Evolutionary conservation across 2,888 invertebrate species (phyloP).

Genomic region (Phymatocera aterrima): DNA sequence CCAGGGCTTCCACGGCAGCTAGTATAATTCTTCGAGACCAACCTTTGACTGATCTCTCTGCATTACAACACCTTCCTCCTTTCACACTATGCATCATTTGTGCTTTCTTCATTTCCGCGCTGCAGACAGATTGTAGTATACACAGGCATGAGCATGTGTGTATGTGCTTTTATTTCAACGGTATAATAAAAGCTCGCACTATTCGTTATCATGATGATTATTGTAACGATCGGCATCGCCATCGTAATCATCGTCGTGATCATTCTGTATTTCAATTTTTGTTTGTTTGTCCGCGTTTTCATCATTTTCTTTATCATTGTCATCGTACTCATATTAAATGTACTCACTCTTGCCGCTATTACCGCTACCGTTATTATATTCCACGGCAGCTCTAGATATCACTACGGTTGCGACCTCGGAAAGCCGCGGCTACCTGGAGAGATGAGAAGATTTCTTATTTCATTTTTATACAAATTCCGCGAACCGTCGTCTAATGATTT

Average conservation of each 20-base stretch:
- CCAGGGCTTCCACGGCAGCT: not conserved
- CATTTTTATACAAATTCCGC: not conserved
- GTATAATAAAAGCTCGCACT: not conserved
- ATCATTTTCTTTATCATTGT: not conserved
- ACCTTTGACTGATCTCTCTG: not conserved
- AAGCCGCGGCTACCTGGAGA: not conserved
- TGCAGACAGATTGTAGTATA: slow-evolving; percentile 11
- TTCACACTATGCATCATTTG: not conserved
- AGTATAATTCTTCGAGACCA: not conserved
- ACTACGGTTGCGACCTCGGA: not conserved
- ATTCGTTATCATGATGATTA: not conserved
- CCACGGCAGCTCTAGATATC: not conserved
- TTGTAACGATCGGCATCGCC: not conserved
- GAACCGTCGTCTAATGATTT: slow-evolving; percentile 51
- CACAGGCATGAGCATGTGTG: no score
- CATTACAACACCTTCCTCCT: not conserved
- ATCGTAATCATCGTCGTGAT: not conserved
- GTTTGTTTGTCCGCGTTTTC: not conserved
- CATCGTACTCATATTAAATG: not conserved
- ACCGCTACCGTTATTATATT: not conserved
- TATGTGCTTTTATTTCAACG: not conserved
- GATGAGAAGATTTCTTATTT: slow-evolving; percentile 6
- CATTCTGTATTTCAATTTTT: not conserved
- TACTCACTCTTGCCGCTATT: not conserved
- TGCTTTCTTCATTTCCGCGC: not conserved